These are phyloP conservation scores for Pseudochaenichthys georgianus DNA, from an alignment of 2,797 vertebrate genomes.

Conservation along the genomic window DNA sequence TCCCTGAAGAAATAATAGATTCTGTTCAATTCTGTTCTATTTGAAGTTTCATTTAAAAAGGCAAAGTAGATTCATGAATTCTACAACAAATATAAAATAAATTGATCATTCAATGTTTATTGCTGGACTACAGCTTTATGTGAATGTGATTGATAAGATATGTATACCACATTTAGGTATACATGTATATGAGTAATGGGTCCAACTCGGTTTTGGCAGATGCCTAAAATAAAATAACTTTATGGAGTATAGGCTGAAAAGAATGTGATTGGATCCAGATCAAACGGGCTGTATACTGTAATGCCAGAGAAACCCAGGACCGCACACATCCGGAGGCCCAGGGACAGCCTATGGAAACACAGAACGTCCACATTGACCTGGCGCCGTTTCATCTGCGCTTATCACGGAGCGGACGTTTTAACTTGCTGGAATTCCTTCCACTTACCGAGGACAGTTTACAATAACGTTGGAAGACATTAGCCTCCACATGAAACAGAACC, in stretches of 20 bases:
- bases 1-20: no score
- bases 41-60: no score
- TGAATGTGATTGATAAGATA: no score
- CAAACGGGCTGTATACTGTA: background rate
- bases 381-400: background rate
- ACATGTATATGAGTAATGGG: no score
- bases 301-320: background rate
- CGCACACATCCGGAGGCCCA: background rate
- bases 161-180: no score
- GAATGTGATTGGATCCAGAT: background rate
- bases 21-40: no score
- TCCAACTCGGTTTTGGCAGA: no score
- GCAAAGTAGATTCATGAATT: no score
- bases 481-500: background rate
- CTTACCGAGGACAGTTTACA: background rate
- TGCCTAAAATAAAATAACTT: background rate
- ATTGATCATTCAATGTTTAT: no score
- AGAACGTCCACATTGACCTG: background rate
- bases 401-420: background rate
- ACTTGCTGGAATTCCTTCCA: constrained; percentile 1
- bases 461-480: background rate
- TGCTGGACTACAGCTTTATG: no score
- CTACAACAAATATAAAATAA: no score
- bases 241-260: background rate
- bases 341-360: background rate